Conservation (phyloP, 2,888 invertebrate genomes). For the Xestobium rufovillosum region DNA sequence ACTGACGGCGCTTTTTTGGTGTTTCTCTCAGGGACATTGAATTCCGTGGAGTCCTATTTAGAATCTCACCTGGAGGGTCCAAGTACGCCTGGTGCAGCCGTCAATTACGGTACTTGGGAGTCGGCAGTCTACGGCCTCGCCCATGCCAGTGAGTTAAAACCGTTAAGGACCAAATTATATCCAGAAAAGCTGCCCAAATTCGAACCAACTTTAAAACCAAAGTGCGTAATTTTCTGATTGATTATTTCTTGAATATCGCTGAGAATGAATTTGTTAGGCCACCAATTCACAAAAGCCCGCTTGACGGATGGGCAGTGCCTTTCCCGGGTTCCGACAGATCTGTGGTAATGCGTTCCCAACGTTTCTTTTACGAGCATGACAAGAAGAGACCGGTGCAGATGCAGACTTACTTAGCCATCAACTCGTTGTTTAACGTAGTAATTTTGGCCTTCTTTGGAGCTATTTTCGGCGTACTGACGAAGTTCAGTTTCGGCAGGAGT, state of each 20-base stretch:
- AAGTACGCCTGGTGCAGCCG: constrained; percentile 42
- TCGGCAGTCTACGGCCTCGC: constrained; percentile 75
- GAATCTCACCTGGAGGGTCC: constrained; percentile 36
- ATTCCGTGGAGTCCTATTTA: constrained; percentile 70
- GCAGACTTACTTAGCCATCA: constrained; percentile 54
- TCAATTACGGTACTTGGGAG: constrained; percentile 86
- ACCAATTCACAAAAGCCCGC: constrained; percentile 23
- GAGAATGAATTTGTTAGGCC: too few relatives aligned
- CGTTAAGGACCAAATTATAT: constrained; percentile 58
- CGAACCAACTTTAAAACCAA: constrained; percentile 43
- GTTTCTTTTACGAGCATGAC: constrained; percentile 59
- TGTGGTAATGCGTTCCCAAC: constrained; percentile 74
- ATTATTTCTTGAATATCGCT: too few relatives aligned
- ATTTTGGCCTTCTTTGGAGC: constrained; percentile 51
- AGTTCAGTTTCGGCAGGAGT: constrained; percentile 46
- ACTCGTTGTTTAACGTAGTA: constrained; percentile 43
- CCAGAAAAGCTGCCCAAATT: constrained; percentile 58
- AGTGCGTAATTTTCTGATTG: constrained; percentile 1
- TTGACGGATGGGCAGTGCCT: constrained; percentile 46
- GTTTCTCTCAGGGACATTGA: constrained; percentile 69
- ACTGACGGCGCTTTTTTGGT: too few relatives aligned
- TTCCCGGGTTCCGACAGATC: constrained; percentile 81
- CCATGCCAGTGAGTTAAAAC: constrained; percentile 53
- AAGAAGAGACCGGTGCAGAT: constrained; percentile 72
- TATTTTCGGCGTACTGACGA: constrained; percentile 55